Conservation (phyloP, 2,888 invertebrate genomes). For the Nymphalis polychloros region DNA sequence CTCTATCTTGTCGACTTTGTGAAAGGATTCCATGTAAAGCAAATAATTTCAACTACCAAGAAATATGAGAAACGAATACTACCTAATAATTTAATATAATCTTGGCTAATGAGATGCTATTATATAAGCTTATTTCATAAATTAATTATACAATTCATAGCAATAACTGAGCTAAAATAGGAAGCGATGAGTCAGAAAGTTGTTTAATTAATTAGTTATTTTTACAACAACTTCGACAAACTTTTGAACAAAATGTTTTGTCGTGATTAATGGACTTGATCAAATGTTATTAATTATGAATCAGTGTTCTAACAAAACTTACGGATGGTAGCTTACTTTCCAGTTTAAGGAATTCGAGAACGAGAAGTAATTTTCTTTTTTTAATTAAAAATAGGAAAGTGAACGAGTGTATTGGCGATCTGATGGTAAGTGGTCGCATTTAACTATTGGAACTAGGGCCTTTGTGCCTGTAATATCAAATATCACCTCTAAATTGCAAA, state of each 20-base stretch:
- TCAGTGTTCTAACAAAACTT: constrained; percentile 25
- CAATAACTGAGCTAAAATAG: neutral
- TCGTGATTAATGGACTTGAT: constrained; percentile 30
- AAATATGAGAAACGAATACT: too few species aligned
- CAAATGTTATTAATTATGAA: constrained; percentile 29
- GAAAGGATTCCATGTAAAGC: too few species aligned
- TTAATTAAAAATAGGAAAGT: too few species aligned
- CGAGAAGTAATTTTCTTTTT: too few species aligned
- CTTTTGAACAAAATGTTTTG: constrained; percentile 24
- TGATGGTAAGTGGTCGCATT: too few species aligned
- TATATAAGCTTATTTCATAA: neutral
- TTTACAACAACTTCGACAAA: constrained; percentile 19
- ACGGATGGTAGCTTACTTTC: neutral
- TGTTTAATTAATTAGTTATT: constrained; percentile 29
- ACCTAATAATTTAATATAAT: neutral
- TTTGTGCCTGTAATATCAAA: too few species aligned
- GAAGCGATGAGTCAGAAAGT: constrained; percentile 15
- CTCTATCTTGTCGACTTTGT: too few species aligned
- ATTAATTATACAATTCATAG: neutral
- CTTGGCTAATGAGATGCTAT: too few species aligned
- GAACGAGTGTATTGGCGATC: too few species aligned
- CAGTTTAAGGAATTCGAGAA: neutral
- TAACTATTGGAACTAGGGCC: too few species aligned
- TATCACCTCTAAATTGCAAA: too few species aligned
- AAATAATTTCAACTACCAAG: too few species aligned